Conservation (phyloP, 92 coral and sea anemone genomes). For the Epizoanthus ramosus region DNA sequence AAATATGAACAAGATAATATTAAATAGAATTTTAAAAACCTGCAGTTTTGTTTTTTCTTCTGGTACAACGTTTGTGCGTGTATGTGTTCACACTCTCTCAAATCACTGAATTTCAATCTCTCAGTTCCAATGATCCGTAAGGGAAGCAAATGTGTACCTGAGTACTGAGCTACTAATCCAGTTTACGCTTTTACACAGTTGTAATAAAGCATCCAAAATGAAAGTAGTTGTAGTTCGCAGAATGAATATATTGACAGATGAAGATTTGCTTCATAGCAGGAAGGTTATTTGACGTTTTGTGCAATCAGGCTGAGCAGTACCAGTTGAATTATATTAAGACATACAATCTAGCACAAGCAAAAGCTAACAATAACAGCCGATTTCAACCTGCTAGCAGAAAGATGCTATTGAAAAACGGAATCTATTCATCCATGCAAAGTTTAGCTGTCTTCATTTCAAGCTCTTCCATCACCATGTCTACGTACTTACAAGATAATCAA, state of each 20-base stretch:
- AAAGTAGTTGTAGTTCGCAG: background rate
- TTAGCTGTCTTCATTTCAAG: background rate
- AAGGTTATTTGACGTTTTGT: background rate
- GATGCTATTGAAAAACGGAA: background rate
- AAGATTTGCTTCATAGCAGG: conserved; percentile 18
- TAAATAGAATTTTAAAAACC: conserved; percentile 22
- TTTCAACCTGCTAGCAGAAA: background rate
- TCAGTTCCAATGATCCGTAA: conserved; percentile 21
- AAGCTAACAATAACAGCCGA: conserved; percentile 16
- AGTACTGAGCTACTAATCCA: background rate
- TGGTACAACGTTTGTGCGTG: conserved; percentile 12
- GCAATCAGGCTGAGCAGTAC: conserved; percentile 27
- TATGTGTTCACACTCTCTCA: background rate
- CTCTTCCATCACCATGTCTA: background rate
- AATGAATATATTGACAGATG: background rate
- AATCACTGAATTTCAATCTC: conserved; percentile 2
- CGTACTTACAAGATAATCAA: background rate
- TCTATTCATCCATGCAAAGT: conserved; percentile 19
- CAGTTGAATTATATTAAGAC: conserved; percentile 19
- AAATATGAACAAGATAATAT: conserved; percentile 3
- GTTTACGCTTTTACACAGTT: background rate
- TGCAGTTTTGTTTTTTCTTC: conserved; percentile 29
- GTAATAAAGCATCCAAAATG: background rate
- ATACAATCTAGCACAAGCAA: conserved; percentile 37
- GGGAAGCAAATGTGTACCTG: conserved; percentile 18